Percentiles rank a stretch among this genome's conserved stretches.
phyloP scores from a whole-genome alignment of 2,888 invertebrate species.

The Xylota sylvarum region DNA sequence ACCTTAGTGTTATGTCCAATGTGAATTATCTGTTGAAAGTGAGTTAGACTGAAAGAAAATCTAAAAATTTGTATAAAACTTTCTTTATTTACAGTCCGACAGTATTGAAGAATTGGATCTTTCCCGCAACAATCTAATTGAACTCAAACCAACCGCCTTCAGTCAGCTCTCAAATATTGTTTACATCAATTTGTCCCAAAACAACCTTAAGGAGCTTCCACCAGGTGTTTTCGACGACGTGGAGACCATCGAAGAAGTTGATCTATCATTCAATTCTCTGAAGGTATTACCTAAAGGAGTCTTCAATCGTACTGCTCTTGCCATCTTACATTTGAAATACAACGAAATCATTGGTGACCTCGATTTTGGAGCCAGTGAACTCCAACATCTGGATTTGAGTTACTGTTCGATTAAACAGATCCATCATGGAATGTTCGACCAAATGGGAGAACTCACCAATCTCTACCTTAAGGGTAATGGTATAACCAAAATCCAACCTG shows the following conservation, averaged over 20 bases:
- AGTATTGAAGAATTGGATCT: slow-evolving; percentile 90
- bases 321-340: slow-evolving; percentile 89
- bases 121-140: slow-evolving; percentile 89
- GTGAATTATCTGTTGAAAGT: slow-evolving; percentile 82
- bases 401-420: slow-evolving; percentile 89
- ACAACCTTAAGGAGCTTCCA: slow-evolving; percentile 87
- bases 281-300: slow-evolving; percentile 87
- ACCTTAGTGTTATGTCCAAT: slow-evolving; percentile 85
- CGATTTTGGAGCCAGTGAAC: slow-evolving; percentile 87
- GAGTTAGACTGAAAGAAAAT: slow-evolving; percentile 27
- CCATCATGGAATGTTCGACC: slow-evolving; percentile 88
- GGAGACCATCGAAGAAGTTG: slow-evolving; percentile 89
- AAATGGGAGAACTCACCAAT: slow-evolving; percentile 88
- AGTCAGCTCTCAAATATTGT: slow-evolving; percentile 88
- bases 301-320: slow-evolving; percentile 89
- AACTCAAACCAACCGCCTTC: slow-evolving; percentile 88
- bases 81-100: slow-evolving; percentile 83
- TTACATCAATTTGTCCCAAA: slow-evolving; percentile 89
- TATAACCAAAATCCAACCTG: slow-evolving; percentile 88
- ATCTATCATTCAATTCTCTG: slow-evolving; percentile 90
- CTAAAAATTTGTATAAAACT: background rate
- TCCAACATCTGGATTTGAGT: slow-evolving; percentile 89
- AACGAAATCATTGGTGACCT: slow-evolving; percentile 89
- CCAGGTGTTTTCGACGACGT: slow-evolving; percentile 86
- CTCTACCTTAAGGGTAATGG: slow-evolving; percentile 90